Evolutionary conservation across 2,888 invertebrate genomes (phyloP), one percentile per base, ranked within the genome.

Genomic region (Tricholauxania praeusta): DNA sequence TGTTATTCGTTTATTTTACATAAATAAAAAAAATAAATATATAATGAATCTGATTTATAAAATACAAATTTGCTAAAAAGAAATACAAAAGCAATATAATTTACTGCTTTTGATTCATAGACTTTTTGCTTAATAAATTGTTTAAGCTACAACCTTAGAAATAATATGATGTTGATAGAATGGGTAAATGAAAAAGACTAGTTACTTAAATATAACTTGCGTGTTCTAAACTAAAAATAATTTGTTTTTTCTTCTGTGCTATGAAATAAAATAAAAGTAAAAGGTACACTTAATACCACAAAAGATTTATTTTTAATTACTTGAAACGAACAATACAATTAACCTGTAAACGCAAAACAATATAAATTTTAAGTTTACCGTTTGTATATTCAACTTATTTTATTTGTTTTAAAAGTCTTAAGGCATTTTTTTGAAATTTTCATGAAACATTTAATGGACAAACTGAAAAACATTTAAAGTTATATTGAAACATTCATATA

Each of bases 141-240:
- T 39, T 39, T 39, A 39, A 39, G 7, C 7, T 39, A 10, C 47
- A 39, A n/a, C 39, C 39, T 47, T 17, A 19, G 39, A 64, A 49
- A 49, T 48, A 48, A 19, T 22, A 49, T 19, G 64, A 49, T 83
- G 82, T 82, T 83, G 79, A 79, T 83, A 78, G 78, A 80, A 80
- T 80, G 81, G 82, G 78, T 80, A 80, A 82, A 82, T 80, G 82
- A 84, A 84, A 83, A 84, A 83, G 84, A 83, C 83, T 83, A 47
- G 47, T 64, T 64, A 64, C 15, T 15, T 64, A 19, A n/a, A 64
- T 48, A 12, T 17, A 17, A 64, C 19, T 17, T 55, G 14, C 17
- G 12, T 12, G 22, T 22, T 22, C 55, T 12, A 22, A 15, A 15
- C 55, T 19, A 12, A 17, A 55, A 19, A 19, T 17, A n/a, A 53